Evolutionary conservation across 2,888 invertebrate genomes (phyloP), one percentile per base, ranked within the genome.

Genomic region (Pterobdella sp.): DNA sequence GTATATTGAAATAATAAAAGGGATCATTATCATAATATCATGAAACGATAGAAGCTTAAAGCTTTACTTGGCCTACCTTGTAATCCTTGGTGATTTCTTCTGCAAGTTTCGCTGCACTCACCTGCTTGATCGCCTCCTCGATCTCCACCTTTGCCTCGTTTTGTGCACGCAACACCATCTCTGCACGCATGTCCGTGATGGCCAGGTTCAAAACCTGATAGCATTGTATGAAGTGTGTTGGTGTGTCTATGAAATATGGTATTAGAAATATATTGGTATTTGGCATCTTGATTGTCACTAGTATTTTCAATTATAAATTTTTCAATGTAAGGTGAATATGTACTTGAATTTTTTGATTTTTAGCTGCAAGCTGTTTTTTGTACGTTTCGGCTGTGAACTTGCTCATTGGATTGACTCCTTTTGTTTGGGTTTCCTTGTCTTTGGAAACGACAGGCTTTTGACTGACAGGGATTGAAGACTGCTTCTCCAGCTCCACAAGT

Each of bases 51-150:
- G n/a, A n/a, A n/a, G n/a, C n/a, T n/a, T n/a, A n/a, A n/a, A n/a
- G n/a, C n/a, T n/a, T n/a, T n/a, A n/a, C n/a, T n/a, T n/a, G n/a
- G n/a, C n/a, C n/a, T 26, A 56, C 60, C 60, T 56, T 56, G 60
- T 56, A 56, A 4, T 56, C 60, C 60, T n/a, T 56, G 14, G 60
- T 56, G 14, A 56, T 56, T 22, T 56, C 60, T n/a, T 56, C 60
- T 18, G 60, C 60, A 22, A 56, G 18, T 26, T 56, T 56, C 14
- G 60, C 18, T 7, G 60, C 60, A 26, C 3, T 56, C 4, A 56
- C 60, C 4, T 56, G 60, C 4, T 3, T 56, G n/a, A 56, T 26
- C 18, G 60, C 60, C 14, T n/a, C 60, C n/a, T 56, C n/a, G 3
- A 56, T 22, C 60, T 26, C 60, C 60, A 26, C 60, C 60, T n/a